These are phyloP conservation scores for Choloepus didactylus DNA, from an alignment of 2,797 vertebrate species.

Conservation along the genomic window DNA sequence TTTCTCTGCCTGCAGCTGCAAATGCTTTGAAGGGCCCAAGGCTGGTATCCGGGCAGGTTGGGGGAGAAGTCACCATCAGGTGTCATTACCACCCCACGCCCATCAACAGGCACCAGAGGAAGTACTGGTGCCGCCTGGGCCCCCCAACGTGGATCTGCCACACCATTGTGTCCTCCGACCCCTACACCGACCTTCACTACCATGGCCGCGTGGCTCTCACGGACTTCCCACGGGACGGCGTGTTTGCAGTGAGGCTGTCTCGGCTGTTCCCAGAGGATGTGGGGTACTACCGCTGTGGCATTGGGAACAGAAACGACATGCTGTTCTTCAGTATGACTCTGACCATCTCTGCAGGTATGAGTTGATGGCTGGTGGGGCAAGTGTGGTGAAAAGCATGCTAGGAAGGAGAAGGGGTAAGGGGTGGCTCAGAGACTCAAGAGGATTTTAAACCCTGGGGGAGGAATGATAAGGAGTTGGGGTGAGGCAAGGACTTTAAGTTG, in stretches of 20 bases:
- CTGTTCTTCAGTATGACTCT: slow-evolving; percentile 82
- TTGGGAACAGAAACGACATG: slow-evolving; percentile 75
- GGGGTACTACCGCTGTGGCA: slow-evolving; percentile 87
- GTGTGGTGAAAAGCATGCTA: background rate
- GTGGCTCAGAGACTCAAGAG: background rate
- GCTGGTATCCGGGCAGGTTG: slow-evolving; percentile 74
- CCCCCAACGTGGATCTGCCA: background rate
- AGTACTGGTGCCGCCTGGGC: slow-evolving; percentile 87
- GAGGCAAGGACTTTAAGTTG: background rate
- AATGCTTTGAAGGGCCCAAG: slow-evolving; percentile 78
- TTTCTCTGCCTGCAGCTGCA: slow-evolving; percentile 49
- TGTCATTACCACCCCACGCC: slow-evolving; percentile 83
- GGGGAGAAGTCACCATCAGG: slow-evolving; percentile 83
- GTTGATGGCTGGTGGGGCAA: accelerated
- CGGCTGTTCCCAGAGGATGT: slow-evolving; percentile 75
- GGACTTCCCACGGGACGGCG: slow-evolving; percentile 73
- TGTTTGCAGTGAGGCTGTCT: slow-evolving; percentile 82
- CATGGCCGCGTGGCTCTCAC: slow-evolving; percentile 74
- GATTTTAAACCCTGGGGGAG: background rate
- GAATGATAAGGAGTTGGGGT: background rate
- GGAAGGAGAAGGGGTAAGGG: background rate
- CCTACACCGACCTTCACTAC: slow-evolving; percentile 22
- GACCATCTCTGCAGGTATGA: slow-evolving; percentile 81
- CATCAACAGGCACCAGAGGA: slow-evolving; percentile 85
- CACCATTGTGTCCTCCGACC: slow-evolving; percentile 85